Base-by-base conservation (phyloP, 2,113 vertebrate species). In the Actenoides lindsayi region DNA sequence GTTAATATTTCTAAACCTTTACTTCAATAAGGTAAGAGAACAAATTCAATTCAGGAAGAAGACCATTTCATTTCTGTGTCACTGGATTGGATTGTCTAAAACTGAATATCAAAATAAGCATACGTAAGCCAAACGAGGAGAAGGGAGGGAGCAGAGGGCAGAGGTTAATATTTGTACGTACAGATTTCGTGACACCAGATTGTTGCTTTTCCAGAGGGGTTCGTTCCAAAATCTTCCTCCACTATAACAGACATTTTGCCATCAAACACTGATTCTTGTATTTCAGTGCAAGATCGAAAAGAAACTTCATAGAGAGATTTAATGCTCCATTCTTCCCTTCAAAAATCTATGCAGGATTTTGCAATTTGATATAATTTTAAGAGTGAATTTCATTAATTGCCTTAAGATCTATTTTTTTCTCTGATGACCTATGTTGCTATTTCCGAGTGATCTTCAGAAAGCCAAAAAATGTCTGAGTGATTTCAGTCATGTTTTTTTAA, bases 1-100 rank as follows among this genome's bases (percentile, higher is more conserved):
- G 69, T 94, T 86, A 96, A 91, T 76, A 85, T 76, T 85, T 93
- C 79, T 80, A 70, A 92, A 76, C 51, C 20, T 94, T 91, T 74
- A 54, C 19, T 82, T 93, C 51, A 69, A 9, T 80, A 65, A 83
- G n/a, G 68, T 59, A 76, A 74, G 20, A 85, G 68, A 74, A 97
- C 9, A 86, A 90, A 83, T 65, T 25, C 15, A 17, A 9, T 69
- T 76, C 48, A 80, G 28, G 28, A 75, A 51, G 44, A 41, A 27
- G 14, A 57, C 13, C 13, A 50, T 73, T 94, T 85, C 3, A 59
- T 83, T 96, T 92, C 54, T 70, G 19, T 5, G 0, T 46, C 67
- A 75, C 19, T 27, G 27, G 79, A 50, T 7, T 35, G 10, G 23
- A 64, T n/a, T 87, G 7, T 41, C 41, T 85, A 35, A 54, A 91